Evolutionary conservation across 2,888 invertebrate genomes (phyloP), one percentile per base, ranked within the genome.

Genomic region (Tholera decimalis): DNA sequence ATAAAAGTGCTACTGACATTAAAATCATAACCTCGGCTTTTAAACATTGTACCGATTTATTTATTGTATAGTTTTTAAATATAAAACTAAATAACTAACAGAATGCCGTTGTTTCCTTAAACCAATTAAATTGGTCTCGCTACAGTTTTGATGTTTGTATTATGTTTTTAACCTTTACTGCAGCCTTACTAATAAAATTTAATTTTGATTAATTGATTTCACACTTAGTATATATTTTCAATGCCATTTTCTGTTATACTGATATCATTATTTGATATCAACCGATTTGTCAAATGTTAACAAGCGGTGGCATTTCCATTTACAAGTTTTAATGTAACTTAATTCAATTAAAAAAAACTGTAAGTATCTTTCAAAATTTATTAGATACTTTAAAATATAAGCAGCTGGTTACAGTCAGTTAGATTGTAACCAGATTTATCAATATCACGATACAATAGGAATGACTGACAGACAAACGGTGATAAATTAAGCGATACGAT

Each of bases 261-360:
- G 5, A 46, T 26, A 18, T 8, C 30, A 50, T 28, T 43, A 39
- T 30, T 58, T 39, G 33, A 33, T n/a, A 43, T 53, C 37, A 2
- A 2, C 5, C 11, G 11, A 54, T 58, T 58, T 60, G 9, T 60
- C 44, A 75, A 75, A 75, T 50, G 54, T 33, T 39, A 49, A 63
- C 20, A 13, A 11, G 43, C 15, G n/a, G 28, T 8, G 56, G 35
- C 72, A 75, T 68, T 74, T 60, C 56, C 46, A 61, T 72, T 74
- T 56, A 18, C 24, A 33, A 46, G 47, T 61, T 60, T 22, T 18
- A 30, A 63, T 54, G 11, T 22, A 30, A 43, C 63, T 73, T 43
- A 37, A 64, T 49, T 22, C 3, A 13, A 24, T 47, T 39, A 41
- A 6, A 24, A n/a, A 9, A 18, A 26, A 20, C 39, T 4, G 6